Conservation (phyloP, 53 echinoderm and acorn worm genomes). For the Paracentrotus lividus region DNA sequence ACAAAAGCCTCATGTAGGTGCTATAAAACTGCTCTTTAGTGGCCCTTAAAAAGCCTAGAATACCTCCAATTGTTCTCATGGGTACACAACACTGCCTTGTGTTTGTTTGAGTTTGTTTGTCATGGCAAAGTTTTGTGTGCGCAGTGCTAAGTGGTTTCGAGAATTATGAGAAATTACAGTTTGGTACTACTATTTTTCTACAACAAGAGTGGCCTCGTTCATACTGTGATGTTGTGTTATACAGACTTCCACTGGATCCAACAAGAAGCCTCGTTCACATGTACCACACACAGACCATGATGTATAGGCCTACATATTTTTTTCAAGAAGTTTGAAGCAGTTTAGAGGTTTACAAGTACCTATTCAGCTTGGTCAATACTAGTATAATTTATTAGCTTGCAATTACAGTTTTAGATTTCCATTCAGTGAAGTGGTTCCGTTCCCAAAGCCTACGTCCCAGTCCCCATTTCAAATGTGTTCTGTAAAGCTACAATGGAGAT, state of each 20-base stretch:
- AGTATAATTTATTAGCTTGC: too few relatives aligned
- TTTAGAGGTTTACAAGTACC: not conserved
- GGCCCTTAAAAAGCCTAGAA: conserved; percentile 13
- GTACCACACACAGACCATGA: not conserved
- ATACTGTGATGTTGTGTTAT: not conserved
- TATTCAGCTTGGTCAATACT: not conserved
- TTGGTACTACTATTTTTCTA: conserved; percentile 48
- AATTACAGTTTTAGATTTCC: too few relatives aligned
- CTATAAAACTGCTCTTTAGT: conserved; percentile 52
- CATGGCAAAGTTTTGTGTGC: conserved; percentile 57
- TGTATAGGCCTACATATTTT: too few relatives aligned
- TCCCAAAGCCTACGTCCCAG: too few relatives aligned
- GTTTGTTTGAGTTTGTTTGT: conserved; percentile 63
- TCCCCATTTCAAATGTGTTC: too few relatives aligned
- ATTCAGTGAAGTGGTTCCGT: too few relatives aligned
- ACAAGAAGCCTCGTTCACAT: not conserved
- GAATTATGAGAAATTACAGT: conserved; percentile 51
- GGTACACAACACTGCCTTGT: conserved; percentile 12
- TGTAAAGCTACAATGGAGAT: too few relatives aligned
- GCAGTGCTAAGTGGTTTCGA: conserved; percentile 29
- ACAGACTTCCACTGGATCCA: not conserved
- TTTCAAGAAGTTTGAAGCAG: not conserved
- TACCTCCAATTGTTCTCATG: conserved; percentile 54
- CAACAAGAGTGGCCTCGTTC: not conserved
- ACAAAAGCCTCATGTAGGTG: conserved; percentile 30